These are phyloP conservation scores for Tenthredo scrophulariae DNA, from an alignment of 2,888 invertebrate species.

Conservation along the genomic window DNA sequence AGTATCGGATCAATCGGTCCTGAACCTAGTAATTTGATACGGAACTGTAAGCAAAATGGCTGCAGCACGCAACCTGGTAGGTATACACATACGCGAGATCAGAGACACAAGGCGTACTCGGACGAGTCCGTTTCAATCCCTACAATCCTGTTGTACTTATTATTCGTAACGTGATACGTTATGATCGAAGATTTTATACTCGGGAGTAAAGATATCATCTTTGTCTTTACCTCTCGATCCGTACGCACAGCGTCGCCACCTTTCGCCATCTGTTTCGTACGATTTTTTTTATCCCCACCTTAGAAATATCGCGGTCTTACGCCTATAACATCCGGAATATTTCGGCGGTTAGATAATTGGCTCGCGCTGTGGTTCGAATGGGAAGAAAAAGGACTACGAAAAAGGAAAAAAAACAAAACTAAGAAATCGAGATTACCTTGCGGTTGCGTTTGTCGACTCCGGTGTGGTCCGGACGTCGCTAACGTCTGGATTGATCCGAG, in stretches of 20 bases:
- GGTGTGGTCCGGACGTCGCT: slow-evolving; percentile 32
- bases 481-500: background rate
- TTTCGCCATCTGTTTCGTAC: background rate
- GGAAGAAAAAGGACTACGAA: background rate
- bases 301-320: background rate
- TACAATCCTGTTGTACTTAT: slow-evolving; percentile 14
- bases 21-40: slow-evolving; percentile 29
- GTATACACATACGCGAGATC: background rate
- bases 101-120: background rate
- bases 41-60: slow-evolving; percentile 6
- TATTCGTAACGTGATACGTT: slow-evolving; percentile 7
- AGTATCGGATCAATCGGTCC: slow-evolving; percentile 1
- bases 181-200: background rate
- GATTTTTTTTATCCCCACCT: background rate
- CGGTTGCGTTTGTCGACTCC: slow-evolving; percentile 27
- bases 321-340: background rate
- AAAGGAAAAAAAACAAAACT: background rate
- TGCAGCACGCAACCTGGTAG: background rate
- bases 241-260: background rate
- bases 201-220: background rate
- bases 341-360: background rate
- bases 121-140: background rate
- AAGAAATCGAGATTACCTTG: background rate
- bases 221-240: background rate
- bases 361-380: background rate